These are phyloP conservation scores for Ictidomys tridecemlineatus DNA, from an alignment of 2,113 vertebrate genomes.

Conservation along the genomic window DNA sequence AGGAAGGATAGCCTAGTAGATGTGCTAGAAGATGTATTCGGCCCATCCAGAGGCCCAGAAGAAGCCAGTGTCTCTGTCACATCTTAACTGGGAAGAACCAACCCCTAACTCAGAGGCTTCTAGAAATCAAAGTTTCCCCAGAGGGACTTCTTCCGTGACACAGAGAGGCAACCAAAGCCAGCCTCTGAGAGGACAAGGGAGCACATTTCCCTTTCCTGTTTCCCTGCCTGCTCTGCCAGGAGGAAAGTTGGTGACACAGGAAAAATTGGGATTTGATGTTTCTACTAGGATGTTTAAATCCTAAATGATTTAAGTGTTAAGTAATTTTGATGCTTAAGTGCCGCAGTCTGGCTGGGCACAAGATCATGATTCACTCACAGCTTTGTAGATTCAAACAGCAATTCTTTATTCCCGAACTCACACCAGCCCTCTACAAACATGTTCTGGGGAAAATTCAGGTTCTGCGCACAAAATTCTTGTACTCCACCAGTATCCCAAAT, in stretches of 20 bases:
- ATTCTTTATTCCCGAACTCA: no score
- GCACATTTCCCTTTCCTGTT: background rate
- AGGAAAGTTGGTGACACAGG: background rate
- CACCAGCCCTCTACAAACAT: no score
- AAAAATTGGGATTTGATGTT: background rate
- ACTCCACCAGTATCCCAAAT: no score
- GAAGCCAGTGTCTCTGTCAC: background rate
- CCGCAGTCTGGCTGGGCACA: no score
- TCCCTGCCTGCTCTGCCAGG: background rate
- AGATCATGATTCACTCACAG: no score
- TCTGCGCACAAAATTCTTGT: no score
- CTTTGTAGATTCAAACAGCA: no score
- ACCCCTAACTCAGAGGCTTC: background rate
- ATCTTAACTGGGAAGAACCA: background rate
- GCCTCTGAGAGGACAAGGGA: background rate
- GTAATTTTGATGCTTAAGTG: background rate
- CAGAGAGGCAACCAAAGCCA: no score
- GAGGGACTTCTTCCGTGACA: accelerated
- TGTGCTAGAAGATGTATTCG: accelerated
- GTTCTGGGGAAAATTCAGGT: no score
- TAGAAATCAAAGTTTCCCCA: background rate
- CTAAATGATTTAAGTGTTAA: background rate
- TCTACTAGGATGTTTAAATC: background rate
- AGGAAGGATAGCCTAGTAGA: background rate
- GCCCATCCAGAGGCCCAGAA: background rate